Conservation (phyloP, 2,797 vertebrate species). For the Melanogrammus aeglefinus region DNA sequence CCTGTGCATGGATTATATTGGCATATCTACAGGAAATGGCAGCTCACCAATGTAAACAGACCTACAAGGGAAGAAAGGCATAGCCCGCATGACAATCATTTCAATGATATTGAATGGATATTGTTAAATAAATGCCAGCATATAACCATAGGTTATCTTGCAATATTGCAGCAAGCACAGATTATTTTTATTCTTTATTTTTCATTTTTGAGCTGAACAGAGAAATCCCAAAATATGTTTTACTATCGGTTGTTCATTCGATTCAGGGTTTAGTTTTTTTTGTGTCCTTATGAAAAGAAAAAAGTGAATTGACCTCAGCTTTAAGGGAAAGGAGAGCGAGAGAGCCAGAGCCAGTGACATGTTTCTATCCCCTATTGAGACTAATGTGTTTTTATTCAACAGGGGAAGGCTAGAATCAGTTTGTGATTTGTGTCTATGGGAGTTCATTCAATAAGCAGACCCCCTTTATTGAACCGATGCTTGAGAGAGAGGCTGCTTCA, state of each 20-base stretch:
- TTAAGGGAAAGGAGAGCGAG: neutral
- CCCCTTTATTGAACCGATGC: constrained; percentile 30
- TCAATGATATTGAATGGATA: neutral
- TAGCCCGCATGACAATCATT: neutral
- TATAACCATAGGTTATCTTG: neutral
- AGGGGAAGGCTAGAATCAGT: constrained; percentile 31
- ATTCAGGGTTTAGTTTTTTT: neutral
- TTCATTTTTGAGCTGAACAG: neutral
- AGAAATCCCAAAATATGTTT: neutral
- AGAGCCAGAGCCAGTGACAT: constrained; percentile 3
- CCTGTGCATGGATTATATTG: constrained; percentile 1
- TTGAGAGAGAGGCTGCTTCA: constrained; percentile 22
- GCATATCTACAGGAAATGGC: neutral
- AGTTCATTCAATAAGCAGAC: constrained; percentile 34
- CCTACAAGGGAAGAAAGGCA: neutral
- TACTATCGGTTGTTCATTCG: neutral
- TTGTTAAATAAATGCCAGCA: neutral
- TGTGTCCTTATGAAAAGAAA: neutral
- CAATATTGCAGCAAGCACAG: neutral
- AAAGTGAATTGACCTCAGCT: constrained; percentile 4
- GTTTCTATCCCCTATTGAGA: constrained; percentile 26
- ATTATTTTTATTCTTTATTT: neutral
- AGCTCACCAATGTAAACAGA: neutral
- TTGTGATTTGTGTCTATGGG: constrained; percentile 40
- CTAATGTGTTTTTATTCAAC: constrained; percentile 45